Conservation (phyloP, 1,140 invertebrate genomes). For the Diabrotica virgifera region DNA sequence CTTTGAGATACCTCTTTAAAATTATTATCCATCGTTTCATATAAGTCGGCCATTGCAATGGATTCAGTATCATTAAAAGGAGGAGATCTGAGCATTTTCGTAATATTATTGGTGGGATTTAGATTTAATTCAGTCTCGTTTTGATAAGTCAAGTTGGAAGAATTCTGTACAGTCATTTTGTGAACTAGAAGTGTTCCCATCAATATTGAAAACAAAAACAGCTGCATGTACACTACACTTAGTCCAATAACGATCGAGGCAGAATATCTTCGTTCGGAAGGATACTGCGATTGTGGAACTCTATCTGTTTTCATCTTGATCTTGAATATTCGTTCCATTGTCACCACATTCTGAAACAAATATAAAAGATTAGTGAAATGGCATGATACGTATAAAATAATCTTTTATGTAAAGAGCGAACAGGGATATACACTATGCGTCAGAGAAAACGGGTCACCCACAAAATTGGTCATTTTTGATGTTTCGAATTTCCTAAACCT, state of each 20-base stretch:
- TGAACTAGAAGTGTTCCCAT: constrained; percentile 36
- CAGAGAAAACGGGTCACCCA: no score
- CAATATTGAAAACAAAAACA: constrained; percentile 54
- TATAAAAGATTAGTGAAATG: neutral
- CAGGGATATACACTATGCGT: no score
- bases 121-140: neutral
- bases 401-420: no score
- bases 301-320: constrained; percentile 27
- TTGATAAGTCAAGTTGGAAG: neutral
- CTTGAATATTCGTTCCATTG: constrained; percentile 30
- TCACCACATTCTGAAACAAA: neutral
- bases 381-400: no score
- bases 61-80: neutral
- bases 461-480: no score
- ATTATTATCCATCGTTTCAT: constrained; percentile 26
- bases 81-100: neutral
- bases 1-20: neutral
- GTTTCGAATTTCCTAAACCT: no score
- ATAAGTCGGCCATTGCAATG: neutral
- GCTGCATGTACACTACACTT: constrained; percentile 57
- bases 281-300: constrained; percentile 24
- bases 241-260: constrained; percentile 64
- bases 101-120: neutral
- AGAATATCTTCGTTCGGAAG: constrained; percentile 63
- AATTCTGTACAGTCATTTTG: constrained; percentile 20